Percentiles rank a stretch among this genome's conserved stretches.
Conservation (phyloP, 2,888 invertebrate species). For the Drosophila sordidula region DNA sequence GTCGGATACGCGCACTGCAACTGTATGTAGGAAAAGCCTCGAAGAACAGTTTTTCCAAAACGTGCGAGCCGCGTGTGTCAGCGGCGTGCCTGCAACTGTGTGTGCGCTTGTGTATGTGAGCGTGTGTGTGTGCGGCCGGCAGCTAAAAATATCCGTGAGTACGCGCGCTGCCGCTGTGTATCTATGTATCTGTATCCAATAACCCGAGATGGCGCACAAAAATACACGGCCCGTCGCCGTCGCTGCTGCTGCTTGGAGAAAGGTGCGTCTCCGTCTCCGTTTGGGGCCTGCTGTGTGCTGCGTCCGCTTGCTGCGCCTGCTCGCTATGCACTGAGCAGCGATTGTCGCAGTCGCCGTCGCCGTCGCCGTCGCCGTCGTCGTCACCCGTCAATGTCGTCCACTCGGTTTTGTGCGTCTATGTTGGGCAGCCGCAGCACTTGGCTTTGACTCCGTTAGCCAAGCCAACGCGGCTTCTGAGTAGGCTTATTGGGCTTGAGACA, state of each 20-base stretch:
- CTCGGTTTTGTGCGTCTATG: conserved; percentile 37
- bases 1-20: conserved; percentile 43
- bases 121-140: conserved; percentile 61
- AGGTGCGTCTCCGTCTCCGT: conserved; percentile 53
- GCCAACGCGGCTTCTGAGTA: conserved; percentile 38
- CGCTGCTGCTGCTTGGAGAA: conserved; percentile 57
- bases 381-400: conserved; percentile 65
- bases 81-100: conserved; percentile 40
- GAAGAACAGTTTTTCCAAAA: conserved; percentile 63
- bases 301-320: conserved; percentile 81
- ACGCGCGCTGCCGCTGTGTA: conserved; percentile 56
- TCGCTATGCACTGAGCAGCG: conserved; percentile 78
- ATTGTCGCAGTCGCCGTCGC: conserved; percentile 32
- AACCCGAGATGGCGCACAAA: conserved; percentile 70
- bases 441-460: conserved; percentile 82
- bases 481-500: conserved; percentile 42
- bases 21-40: conserved; percentile 53
- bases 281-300: conserved; percentile 40
- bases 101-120: conserved; percentile 31
- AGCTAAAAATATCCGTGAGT: conserved; percentile 78
- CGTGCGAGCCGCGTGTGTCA: conserved; percentile 78
- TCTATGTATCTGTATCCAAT: conserved; percentile 76
- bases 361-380: conserved; percentile 24
- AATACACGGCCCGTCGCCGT: conserved; percentile 51
- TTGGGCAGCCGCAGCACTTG: conserved; percentile 65